Base-by-base conservation (phyloP, 2,888 invertebrate genomes). In the Bhutanitis thaidina region DNA sequence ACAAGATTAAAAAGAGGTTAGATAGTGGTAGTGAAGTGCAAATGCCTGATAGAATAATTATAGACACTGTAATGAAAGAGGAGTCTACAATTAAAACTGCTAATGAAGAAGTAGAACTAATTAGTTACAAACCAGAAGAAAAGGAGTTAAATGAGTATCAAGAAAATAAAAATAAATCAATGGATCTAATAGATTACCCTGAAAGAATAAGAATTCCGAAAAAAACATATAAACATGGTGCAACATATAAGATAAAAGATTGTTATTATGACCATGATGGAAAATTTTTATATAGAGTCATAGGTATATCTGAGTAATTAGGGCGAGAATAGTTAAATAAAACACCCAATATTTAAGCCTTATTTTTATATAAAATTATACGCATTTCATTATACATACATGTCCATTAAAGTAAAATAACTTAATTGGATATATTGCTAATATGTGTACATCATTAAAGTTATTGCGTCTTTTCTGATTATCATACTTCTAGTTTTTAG, bases 201-300 rank as follows among this genome's bases (percentile, higher is more conserved):
- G 91, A 92, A 56, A 87, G 85, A 65, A 95, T 96, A 55, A 87
- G 88, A 59, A 95, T 96, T 56, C 95, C 96, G 3, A 91, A 90
- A 61, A 90, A 92, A 45, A 84, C 92, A 30, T 91, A 90, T 60
- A 92, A 92, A 60, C 79, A 74, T 64, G 94, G 93, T 20, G 92
- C 90, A 37, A 93, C 93, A 7, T 96, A 95, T 68, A 93, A 93
- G 80, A 88, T 95, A 0, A 91, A 93, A 57, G 95, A 96, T 77
- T 94, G 94, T 63, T 96, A 93, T 73, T 96, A 96, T 77, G 94
- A 95, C 69, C 91, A 93, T 71, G 94, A 95, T 86, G 96, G 96
- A 0, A 90, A 88, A 71, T 95, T 96, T 84, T 85, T 96, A 49
- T 96, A 95, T 71, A 90, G 95, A 66, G 94, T 95, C 39, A 92